These are phyloP conservation scores for Drosophila takahashii DNA, from an alignment of 1,140 invertebrate species.

Conservation along the genomic window DNA sequence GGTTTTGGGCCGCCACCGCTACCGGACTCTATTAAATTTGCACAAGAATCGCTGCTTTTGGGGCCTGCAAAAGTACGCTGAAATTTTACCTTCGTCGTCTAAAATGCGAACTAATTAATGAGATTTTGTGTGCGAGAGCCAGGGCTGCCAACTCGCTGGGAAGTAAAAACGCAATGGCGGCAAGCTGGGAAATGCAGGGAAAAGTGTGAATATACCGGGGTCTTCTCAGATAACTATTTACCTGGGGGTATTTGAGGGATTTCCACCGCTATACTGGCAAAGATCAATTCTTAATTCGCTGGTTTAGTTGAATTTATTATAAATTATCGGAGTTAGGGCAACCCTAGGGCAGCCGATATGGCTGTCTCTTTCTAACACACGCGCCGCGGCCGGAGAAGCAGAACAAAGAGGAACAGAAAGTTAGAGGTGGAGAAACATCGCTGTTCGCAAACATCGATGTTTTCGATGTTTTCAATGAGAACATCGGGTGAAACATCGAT, in stretches of 20 bases:
- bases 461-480: too few species aligned
- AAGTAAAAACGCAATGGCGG: conserved; percentile 62
- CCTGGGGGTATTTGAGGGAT: background rate
- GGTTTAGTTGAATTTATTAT: background rate
- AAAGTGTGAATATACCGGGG: background rate
- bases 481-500: too few species aligned
- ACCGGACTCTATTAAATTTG: conserved; percentile 62
- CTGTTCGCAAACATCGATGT: too few species aligned
- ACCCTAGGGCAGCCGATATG: conserved; percentile 46
- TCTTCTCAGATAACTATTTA: background rate
- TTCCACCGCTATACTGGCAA: background rate
- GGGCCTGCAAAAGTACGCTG: conserved; percentile 53
- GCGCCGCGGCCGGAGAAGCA: conserved; percentile 2
- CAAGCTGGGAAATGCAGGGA: conserved; percentile 27
- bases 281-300: conserved; percentile 11
- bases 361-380: conserved; percentile 55
- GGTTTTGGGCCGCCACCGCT: conserved; percentile 32
- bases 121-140: conserved; percentile 64
- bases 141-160: conserved; percentile 59
- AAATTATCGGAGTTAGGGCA: conserved; percentile 33
- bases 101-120: conserved; percentile 83
- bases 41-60: conserved; percentile 40
- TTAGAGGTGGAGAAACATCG: too few species aligned
- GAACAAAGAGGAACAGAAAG: conserved; percentile 37
- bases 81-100: conserved; percentile 79